phyloP scores from a whole-genome alignment of 2,797 vertebrate genomes.

The Scleropages formosus region DNA sequence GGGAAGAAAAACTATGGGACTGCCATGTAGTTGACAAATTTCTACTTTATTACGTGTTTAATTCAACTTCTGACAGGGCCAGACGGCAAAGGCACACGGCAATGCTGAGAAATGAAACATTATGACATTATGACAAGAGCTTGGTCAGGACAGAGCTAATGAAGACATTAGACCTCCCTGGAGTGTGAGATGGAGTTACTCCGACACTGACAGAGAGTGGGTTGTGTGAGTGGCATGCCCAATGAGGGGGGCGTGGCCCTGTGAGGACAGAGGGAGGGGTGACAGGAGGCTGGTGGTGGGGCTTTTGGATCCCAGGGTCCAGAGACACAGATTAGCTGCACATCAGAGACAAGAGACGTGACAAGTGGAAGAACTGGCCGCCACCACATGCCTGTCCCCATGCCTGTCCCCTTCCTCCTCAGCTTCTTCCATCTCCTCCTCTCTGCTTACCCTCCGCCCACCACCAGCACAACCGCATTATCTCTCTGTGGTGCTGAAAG shows the following conservation, averaged over 20 bases:
- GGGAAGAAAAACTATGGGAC: background rate
- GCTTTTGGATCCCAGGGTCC: constrained; percentile 38
- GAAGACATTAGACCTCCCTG: background rate
- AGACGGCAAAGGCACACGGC: background rate
- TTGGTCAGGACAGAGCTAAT: background rate
- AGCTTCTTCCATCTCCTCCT: background rate
- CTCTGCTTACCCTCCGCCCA: background rate
- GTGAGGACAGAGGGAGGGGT: constrained; percentile 34
- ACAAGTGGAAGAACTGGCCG: constrained; percentile 38
- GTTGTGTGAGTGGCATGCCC: constrained; percentile 1
- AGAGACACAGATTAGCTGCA: background rate
- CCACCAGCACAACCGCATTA: background rate
- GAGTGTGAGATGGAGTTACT: background rate
- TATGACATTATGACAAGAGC: background rate
- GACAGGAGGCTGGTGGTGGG: constrained; percentile 35
- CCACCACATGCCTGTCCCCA: background rate
- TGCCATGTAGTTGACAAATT: background rate
- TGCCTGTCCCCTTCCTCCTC: background rate
- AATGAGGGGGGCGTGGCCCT: background rate
- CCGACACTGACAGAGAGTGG: background rate
- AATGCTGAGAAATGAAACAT: background rate
- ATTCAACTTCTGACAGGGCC: background rate
- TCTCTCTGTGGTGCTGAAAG: background rate
- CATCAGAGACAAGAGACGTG: constrained; percentile 3
- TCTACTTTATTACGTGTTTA: background rate